These are phyloP conservation scores for Brotula barbata DNA, from an alignment of 2,797 vertebrate genomes.

Conservation along the genomic window DNA sequence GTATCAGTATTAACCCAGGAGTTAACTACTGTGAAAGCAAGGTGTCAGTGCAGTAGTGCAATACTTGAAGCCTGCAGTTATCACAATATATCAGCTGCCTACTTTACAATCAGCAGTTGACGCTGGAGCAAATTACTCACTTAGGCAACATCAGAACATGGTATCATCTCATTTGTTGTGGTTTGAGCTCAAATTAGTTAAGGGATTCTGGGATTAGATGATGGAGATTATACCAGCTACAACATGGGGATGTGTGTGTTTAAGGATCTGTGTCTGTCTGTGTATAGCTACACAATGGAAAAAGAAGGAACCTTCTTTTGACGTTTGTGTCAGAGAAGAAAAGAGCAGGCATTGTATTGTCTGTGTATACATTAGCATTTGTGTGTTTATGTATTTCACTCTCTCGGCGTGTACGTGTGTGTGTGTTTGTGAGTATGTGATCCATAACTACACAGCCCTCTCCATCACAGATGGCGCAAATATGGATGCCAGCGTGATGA, in stretches of 20 bases:
- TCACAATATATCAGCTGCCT: conserved; percentile 30
- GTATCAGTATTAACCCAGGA: conserved; percentile 17
- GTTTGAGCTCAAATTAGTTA: conserved; percentile 59
- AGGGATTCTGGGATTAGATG: conserved; percentile 61
- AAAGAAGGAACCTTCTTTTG: neutral
- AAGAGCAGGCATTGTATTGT: conserved; percentile 8
- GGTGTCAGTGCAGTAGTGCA: conserved; percentile 21
- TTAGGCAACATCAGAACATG: conserved; percentile 46
- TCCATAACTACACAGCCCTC: conserved; percentile 63
- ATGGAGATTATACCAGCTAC: conserved; percentile 41
- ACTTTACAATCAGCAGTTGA: conserved; percentile 37
- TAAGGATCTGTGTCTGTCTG: conserved; percentile 8
- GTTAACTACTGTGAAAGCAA: conserved; percentile 17
- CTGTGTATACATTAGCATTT: conserved; percentile 14
- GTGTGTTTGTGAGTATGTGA: conserved; percentile 28
- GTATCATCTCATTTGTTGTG: conserved; percentile 62
- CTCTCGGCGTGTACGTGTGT: neutral
- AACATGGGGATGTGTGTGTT: conserved; percentile 8
- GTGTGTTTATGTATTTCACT: conserved; percentile 3
- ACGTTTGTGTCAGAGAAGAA: conserved; percentile 4
- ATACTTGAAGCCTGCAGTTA: conserved; percentile 9
- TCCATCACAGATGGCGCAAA: conserved; percentile 76
- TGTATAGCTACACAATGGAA: neutral
- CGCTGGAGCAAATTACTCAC: conserved; percentile 47
- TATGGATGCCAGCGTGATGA: conserved; percentile 72